Conservation (phyloP, 2,113 vertebrate genomes). For the Sylvicapra grimmia region DNA sequence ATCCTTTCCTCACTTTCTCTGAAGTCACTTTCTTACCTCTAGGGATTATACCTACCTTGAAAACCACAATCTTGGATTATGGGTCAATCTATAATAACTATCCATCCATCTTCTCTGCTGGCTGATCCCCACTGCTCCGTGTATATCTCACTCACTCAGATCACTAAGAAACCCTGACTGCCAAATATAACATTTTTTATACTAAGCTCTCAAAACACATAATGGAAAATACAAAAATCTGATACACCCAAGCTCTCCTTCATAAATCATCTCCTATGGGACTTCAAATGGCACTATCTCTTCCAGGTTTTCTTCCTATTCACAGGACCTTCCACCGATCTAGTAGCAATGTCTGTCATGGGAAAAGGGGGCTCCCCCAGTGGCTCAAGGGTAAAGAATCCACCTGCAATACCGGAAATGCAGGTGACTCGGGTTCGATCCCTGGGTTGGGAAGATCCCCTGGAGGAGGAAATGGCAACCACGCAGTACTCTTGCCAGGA, state of each 20-base stretch:
- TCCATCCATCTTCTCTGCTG: background rate
- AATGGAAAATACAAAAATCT: constrained; percentile 3
- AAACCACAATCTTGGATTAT: background rate
- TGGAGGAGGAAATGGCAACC: background rate
- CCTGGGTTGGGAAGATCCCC: background rate
- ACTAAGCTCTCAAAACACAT: background rate
- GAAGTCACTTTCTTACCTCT: background rate
- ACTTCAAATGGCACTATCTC: background rate
- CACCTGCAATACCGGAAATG: background rate
- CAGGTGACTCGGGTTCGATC: background rate
- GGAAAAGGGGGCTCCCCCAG: background rate
- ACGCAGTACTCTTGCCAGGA: background rate
- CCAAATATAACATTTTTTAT: constrained; percentile 5
- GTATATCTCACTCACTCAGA: background rate
- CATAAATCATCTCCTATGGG: background rate
- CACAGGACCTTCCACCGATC: background rate
- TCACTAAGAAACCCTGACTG: background rate
- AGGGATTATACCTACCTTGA: background rate
- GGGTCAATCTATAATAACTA: background rate
- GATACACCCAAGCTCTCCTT: background rate
- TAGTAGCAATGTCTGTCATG: background rate
- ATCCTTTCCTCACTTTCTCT: background rate
- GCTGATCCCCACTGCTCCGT: background rate
- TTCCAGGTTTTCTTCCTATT: background rate
- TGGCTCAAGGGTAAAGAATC: background rate